Evolutionary conservation across 2,797 vertebrate species (phyloP).

Genomic region (Macrochelys suwanniensis): DNA sequence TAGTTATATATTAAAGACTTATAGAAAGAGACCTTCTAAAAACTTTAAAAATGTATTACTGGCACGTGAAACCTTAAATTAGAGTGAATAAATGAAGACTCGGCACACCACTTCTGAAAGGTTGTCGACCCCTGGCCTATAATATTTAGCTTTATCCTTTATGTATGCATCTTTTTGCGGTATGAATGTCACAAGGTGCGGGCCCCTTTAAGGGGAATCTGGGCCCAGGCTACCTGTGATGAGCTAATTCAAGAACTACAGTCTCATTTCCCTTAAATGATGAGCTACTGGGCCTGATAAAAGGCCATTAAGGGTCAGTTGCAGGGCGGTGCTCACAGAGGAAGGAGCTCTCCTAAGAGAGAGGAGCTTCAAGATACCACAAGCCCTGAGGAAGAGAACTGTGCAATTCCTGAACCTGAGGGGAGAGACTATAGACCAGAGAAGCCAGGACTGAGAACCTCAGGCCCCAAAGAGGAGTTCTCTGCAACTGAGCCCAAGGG

Average conservation of each 20-base stretch:
- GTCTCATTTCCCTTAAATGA: neutral
- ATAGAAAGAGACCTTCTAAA: too few relatives aligned
- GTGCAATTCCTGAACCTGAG: neutral
- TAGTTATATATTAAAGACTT: too few relatives aligned
- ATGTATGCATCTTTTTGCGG: neutral
- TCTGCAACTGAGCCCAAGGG: neutral
- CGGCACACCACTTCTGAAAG: too few relatives aligned
- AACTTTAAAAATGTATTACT: too few relatives aligned
- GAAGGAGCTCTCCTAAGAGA: neutral
- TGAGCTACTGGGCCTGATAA: neutral
- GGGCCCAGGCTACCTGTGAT: neutral
- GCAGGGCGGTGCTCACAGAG: neutral
- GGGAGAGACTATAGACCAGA: neutral
- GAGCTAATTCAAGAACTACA: neutral
- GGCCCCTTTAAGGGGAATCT: neutral
- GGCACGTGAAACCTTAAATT: too few relatives aligned
- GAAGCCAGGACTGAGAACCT: neutral
- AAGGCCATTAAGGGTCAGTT: neutral
- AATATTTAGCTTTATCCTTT: neutral
- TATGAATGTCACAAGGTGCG: neutral
- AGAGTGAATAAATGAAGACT: too few relatives aligned
- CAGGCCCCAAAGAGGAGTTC: neutral
- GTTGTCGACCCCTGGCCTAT: neutral
- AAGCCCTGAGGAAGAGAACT: neutral
- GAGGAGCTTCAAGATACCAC: neutral